These are phyloP conservation scores for Zophobas atratus DNA, from an alignment of 1,140 invertebrate species.

Conservation along the genomic window DNA sequence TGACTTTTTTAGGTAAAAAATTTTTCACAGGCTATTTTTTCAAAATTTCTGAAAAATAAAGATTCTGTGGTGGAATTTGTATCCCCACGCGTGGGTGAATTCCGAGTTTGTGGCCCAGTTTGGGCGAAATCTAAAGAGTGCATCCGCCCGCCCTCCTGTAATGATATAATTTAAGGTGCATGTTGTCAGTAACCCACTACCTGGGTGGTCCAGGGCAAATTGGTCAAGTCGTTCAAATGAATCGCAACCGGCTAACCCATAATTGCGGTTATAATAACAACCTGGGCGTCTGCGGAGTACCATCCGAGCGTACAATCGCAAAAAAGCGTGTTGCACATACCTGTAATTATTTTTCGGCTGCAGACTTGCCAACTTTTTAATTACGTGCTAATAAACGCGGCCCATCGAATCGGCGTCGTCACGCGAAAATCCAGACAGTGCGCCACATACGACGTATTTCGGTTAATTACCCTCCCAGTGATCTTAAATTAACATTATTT, in stretches of 20 bases:
- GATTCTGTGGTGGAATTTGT: too few relatives aligned
- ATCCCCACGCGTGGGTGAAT: too few relatives aligned
- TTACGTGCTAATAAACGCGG: conserved; percentile 20
- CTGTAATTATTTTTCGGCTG: conserved; percentile 40
- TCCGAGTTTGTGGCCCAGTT: too few relatives aligned
- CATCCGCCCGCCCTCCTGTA: conserved; percentile 43
- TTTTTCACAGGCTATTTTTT: too few relatives aligned
- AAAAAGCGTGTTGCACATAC: conserved; percentile 40
- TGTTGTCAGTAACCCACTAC: conserved; percentile 55
- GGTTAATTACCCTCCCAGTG: conserved; percentile 4
- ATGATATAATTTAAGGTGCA: conserved; percentile 60
- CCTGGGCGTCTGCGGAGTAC: conserved; percentile 10
- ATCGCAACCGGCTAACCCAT: conserved; percentile 20
- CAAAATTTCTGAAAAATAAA: too few relatives aligned
- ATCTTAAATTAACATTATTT: conserved; percentile 34
- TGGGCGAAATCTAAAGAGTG: not conserved
- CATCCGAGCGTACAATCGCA: conserved; percentile 10
- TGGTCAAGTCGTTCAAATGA: conserved; percentile 52
- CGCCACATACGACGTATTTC: not conserved
- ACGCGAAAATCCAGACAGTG: too few relatives aligned
- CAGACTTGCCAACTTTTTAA: conserved; percentile 37
- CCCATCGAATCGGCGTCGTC: not conserved
- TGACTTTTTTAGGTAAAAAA: too few relatives aligned
- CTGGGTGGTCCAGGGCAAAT: conserved; percentile 57
- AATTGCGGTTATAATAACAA: conserved; percentile 29